phyloP scores from a whole-genome alignment of 2,113 vertebrate species.

The Aegotheles bennettii region DNA sequence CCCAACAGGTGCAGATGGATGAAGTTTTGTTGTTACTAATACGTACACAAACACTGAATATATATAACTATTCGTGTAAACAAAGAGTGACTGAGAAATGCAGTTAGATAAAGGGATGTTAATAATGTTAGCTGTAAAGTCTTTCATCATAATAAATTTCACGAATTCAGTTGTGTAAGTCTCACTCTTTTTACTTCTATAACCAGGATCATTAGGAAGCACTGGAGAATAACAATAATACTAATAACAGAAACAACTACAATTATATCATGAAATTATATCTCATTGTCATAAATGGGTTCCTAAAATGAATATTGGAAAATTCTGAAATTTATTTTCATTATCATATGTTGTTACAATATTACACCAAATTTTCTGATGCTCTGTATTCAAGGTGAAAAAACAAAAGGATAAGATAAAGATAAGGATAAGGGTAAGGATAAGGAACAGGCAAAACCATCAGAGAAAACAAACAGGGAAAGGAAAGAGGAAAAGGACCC shows the following conservation, averaged over 20 bases:
- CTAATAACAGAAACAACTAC: background rate
- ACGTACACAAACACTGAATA: background rate
- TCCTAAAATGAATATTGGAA: background rate
- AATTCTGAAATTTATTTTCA: conserved; percentile 6
- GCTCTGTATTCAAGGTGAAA: background rate
- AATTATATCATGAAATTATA: background rate
- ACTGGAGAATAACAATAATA: conserved; percentile 18
- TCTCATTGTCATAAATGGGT: conserved; percentile 10
- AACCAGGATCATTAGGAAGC: conserved; percentile 20
- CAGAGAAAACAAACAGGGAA: background rate
- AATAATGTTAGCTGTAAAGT: background rate
- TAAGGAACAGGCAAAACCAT: background rate
- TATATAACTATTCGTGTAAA: background rate
- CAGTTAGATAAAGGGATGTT: background rate
- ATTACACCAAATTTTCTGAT: background rate
- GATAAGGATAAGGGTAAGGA: background rate
- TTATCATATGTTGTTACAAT: background rate
- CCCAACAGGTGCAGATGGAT: background rate
- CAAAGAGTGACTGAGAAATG: background rate
- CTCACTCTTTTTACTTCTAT: conserved; percentile 19
- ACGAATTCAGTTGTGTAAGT: background rate
- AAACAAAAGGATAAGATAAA: background rate
- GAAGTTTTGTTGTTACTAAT: background rate
- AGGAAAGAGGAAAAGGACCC: background rate
- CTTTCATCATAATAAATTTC: conserved; percentile 5